Conservation (phyloP, 2,113 vertebrate species). For the Catagonus wagneri region DNA sequence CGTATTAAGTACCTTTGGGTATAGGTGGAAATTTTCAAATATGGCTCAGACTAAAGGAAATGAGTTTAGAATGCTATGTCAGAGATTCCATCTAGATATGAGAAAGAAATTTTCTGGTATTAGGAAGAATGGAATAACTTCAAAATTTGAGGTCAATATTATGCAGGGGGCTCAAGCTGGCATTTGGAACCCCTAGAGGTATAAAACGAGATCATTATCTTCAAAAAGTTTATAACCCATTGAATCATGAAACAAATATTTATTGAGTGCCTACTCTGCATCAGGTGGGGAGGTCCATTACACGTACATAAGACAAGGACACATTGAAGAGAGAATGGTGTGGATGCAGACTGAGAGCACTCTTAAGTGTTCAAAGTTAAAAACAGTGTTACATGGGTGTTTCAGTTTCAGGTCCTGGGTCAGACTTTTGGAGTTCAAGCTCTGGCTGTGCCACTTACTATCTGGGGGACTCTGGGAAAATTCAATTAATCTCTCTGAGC, state of each 20-base stretch:
- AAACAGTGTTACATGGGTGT: rapidly evolving
- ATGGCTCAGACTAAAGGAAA: neutral
- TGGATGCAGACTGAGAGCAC: neutral
- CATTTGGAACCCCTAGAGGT: neutral
- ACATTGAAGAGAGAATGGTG: neutral
- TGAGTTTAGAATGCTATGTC: neutral
- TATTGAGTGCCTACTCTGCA: neutral
- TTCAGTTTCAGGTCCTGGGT: neutral
- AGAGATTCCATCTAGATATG: slow-evolving; percentile 18
- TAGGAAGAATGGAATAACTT: neutral
- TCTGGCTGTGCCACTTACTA: neutral
- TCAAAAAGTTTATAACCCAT: neutral
- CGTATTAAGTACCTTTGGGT: neutral
- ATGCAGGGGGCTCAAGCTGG: neutral
- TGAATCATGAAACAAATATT: neutral
- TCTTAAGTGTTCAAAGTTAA: neutral
- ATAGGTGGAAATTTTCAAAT: neutral
- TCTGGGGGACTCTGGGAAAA: neutral
- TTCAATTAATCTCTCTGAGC: neutral
- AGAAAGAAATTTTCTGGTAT: neutral
- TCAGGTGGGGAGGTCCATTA: too few species aligned
- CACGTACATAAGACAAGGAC: neutral
- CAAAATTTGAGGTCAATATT: neutral
- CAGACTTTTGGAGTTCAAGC: neutral
- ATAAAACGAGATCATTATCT: neutral